These are phyloP conservation scores for Cerceris rybyensis DNA, from an alignment of 2,888 invertebrate species.

Conservation along the genomic window DNA sequence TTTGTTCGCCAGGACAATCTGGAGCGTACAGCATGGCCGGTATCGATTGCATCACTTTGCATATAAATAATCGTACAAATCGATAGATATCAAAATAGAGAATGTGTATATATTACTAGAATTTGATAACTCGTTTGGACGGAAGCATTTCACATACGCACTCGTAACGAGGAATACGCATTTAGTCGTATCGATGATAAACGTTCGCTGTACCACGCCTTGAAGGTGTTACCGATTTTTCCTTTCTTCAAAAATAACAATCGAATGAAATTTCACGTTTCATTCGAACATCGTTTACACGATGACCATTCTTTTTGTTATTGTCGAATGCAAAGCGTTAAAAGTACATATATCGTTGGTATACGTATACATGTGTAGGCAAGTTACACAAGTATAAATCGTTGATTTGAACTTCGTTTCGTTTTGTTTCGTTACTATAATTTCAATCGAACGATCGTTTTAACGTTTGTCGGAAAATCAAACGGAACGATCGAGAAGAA, in stretches of 20 bases:
- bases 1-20: slow-evolving; percentile 10
- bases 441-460: slow-evolving; percentile 12
- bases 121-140: slow-evolving; percentile 41
- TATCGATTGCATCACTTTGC: slow-evolving; percentile 45
- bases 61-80: slow-evolving; percentile 55
- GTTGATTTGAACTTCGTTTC: slow-evolving; percentile 1
- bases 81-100: slow-evolving; percentile 41
- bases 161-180: neutral
- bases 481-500: slow-evolving; percentile 1
- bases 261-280: too few relatives aligned
- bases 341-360: too few relatives aligned
- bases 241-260: neutral
- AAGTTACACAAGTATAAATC: slow-evolving; percentile 22
- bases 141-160: neutral
- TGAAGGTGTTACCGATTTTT: neutral
- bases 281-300: too few relatives aligned
- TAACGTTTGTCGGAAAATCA: slow-evolving; percentile 16
- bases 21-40: slow-evolving; percentile 15
- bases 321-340: too few relatives aligned
- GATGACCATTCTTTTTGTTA: too few relatives aligned
- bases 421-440: slow-evolving; percentile 14
- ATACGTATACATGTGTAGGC: slow-evolving; percentile 7
- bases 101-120: slow-evolving; percentile 52
- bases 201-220: slow-evolving; percentile 1
- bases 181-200: slow-evolving; percentile 1